Evolutionary conservation across 2,113 vertebrate genomes (phyloP), one percentile per base, ranked within the genome.

Genomic region (Neotragus moschatus): DNA sequence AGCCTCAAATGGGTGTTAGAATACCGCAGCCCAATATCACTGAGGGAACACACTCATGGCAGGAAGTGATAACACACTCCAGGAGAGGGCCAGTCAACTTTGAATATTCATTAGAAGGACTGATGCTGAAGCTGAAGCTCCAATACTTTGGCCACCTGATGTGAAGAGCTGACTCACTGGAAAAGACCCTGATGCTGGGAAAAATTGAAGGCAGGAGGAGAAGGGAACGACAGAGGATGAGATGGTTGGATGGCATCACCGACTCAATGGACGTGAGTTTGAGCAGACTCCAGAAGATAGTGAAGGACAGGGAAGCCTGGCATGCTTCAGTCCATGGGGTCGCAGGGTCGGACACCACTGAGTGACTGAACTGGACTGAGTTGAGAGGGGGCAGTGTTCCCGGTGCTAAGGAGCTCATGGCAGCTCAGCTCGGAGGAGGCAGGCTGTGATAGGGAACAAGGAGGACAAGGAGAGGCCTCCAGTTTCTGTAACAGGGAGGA

Each of bases 401-500:
- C 70, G 49, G 36, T 33, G 3, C 70, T 16, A 2, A 60, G 53
- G 7, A 19, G 33, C 30, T 9, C 1, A 36, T 3, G 28, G 28
- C n/a, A 53, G 82, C 43, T 30, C 36, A 5, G 17, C 43, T 1
- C 3, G 11, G 36, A 86, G 55, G 45, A 36, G 43, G 36, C 61
- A 14, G 55, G 43, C 17, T 13, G 4, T 12, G 33, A 5, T 2
- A 2, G 17, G 2, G 23, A 39, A 36, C 12, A 16, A 36, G 30
- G 84, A n/a, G 33, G 17, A 19, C 23, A 5, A 1, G 15, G 3
- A 0, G 4, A n/a, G 10, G 7, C 47, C 16, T 8, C 43, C 26
- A 0, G 0, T 36, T 14, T 58, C 79, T 39, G 53, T 30, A 63
- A 25, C 6, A 23, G 8, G 33, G 77, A 56, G 10, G 47, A 12